A percentile compares a stretch with the other conserved stretches of the same genome.
Conservation (phyloP, 2,888 invertebrate genomes). For the Drosophila planitibia region DNA sequence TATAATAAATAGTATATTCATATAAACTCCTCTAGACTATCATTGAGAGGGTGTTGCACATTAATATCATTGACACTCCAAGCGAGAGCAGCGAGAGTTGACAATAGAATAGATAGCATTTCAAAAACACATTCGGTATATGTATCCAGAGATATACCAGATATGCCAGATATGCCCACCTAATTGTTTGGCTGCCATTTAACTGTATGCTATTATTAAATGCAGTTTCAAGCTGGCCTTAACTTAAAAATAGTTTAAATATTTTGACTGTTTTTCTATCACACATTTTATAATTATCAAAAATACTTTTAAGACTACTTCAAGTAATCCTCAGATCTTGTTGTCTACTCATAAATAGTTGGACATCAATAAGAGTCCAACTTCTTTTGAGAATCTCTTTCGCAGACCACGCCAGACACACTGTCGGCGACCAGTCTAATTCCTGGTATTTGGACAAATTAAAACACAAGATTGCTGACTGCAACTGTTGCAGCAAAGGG, state of each 20-base stretch:
- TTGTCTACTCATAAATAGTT: neutral
- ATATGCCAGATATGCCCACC: neutral
- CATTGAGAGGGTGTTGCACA: conserved; percentile 17
- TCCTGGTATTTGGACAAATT: conserved; percentile 54
- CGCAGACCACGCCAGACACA: conserved; percentile 35
- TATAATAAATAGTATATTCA: neutral
- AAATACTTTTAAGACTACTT: neutral
- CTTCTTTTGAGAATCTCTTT: neutral
- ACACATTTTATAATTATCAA: neutral
- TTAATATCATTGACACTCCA: conserved; percentile 62
- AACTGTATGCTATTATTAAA: neutral
- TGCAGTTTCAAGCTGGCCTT: neutral
- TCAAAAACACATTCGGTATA: neutral
- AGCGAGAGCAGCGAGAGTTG: neutral
- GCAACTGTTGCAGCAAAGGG: conserved; percentile 60
- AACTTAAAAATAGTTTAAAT: neutral
- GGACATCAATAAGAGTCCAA: neutral
- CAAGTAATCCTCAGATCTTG: neutral
- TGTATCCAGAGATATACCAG: neutral
- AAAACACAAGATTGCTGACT: conserved; percentile 42
- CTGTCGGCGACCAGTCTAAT: conserved; percentile 48
- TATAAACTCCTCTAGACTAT: neutral
- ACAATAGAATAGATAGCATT: conserved; percentile 6
- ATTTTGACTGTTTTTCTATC: neutral
- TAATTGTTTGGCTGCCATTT: neutral